These are phyloP conservation scores for Enteromius viviparus DNA, from an alignment of 2,797 vertebrate species.

Conservation along the genomic window DNA sequence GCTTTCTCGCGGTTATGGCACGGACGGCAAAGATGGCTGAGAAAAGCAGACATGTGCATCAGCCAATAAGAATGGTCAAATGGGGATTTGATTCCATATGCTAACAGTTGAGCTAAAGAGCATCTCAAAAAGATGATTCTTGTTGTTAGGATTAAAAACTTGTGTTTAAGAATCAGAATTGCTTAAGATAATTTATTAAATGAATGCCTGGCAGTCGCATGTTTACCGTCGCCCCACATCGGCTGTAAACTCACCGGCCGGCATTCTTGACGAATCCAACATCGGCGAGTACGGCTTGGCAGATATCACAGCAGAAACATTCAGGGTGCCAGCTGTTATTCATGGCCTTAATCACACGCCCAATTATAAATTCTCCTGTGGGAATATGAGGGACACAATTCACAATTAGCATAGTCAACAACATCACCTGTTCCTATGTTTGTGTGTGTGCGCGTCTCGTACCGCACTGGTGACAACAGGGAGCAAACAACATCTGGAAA, in stretches of 20 bases:
- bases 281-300: conserved; percentile 91
- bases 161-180: neutral
- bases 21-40: conserved; percentile 93
- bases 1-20: conserved; percentile 98
- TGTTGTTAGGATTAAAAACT: neutral
- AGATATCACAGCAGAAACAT: conserved; percentile 97
- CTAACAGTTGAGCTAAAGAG: neutral
- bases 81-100: neutral
- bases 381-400: conserved; percentile 40
- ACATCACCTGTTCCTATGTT: conserved; percentile 49
- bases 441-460: conserved; percentile 68
- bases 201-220: neutral
- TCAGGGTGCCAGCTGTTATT: conserved; percentile 99
- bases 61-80: neutral
- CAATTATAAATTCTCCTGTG: conserved; percentile 97
- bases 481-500: conserved; percentile 99
- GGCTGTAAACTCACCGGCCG: conserved; percentile 83
- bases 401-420: conserved; percentile 38
- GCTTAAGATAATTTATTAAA: neutral
- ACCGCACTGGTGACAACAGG: conserved; percentile 98
- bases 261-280: conserved; percentile 99
- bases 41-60: conserved; percentile 44
- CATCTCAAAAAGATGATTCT: neutral
- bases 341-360: conserved; percentile 99
- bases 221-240: neutral